A percentile compares a stretch with the other conserved stretches of the same genome.
Evolutionary conservation across 2,888 invertebrate genomes (phyloP).

Genomic region (Chloroclysta siterata): DNA sequence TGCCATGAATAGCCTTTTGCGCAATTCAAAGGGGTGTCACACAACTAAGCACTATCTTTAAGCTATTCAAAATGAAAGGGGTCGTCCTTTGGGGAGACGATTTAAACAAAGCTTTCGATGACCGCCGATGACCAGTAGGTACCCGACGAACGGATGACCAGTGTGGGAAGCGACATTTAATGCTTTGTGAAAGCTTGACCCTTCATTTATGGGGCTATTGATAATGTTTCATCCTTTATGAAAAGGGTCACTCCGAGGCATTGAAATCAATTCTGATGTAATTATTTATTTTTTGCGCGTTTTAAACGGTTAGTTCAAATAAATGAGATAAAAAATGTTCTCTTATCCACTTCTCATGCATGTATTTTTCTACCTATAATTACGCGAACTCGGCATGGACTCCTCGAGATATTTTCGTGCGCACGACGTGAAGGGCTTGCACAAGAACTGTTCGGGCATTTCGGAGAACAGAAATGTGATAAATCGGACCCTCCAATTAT

Average conservation of each 20-base stretch:
- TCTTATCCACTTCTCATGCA: constrained; percentile 72
- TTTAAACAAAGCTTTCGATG: constrained; percentile 75
- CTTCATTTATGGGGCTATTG: constrained; percentile 65
- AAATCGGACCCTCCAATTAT: constrained; percentile 84
- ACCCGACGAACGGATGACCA: constrained; percentile 68
- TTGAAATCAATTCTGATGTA: constrained; percentile 53
- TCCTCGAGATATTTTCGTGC: constrained; percentile 80
- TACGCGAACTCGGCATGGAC: constrained; percentile 75
- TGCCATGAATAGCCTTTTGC: constrained; percentile 64
- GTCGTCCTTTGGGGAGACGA: constrained; percentile 70
- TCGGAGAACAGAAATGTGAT: constrained; percentile 82
- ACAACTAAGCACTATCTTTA: constrained; percentile 67
- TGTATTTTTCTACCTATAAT: constrained; percentile 81
- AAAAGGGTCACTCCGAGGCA: constrained; percentile 67
- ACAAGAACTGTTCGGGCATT: constrained; percentile 80
- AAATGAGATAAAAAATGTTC: constrained; percentile 63
- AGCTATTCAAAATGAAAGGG: constrained; percentile 66
- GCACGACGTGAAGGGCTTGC: constrained; percentile 81
- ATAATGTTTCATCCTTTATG: constrained; percentile 61
- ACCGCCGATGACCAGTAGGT: constrained; percentile 78
- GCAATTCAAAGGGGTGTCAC: constrained; percentile 68
- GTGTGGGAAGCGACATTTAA: constrained; percentile 76
- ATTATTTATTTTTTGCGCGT: constrained; percentile 73
- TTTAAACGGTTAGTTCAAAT: constrained; percentile 69
- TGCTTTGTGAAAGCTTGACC: constrained; percentile 72